Evolutionary conservation across 2,113 vertebrate genomes (phyloP).

Genomic region (Semnornis frantzii): DNA sequence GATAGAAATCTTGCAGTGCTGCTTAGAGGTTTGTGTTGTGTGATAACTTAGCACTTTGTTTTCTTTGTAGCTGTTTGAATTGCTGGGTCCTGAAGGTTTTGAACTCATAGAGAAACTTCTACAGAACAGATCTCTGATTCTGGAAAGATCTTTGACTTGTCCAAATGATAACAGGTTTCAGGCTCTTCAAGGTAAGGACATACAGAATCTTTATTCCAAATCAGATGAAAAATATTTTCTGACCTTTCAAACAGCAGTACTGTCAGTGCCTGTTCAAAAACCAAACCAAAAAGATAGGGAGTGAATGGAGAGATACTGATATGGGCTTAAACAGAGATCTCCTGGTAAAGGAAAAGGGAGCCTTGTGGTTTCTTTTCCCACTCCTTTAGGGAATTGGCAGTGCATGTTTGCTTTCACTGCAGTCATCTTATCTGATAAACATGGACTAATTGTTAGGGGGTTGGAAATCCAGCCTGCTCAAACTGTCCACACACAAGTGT

Average conservation of each 20-base stretch:
- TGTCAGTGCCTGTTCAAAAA: background rate
- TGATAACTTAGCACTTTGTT: background rate
- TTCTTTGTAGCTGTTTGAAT: conserved; percentile 88
- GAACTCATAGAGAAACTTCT: conserved; percentile 94
- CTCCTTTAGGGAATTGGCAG: background rate
- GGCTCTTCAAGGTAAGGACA: conserved; percentile 81
- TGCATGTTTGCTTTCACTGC: background rate
- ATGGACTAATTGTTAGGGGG: background rate
- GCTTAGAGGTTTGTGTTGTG: background rate
- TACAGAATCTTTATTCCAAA: background rate
- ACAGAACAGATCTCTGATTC: conserved; percentile 84
- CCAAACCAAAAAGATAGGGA: background rate
- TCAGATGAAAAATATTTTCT: background rate
- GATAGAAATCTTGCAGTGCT: background rate
- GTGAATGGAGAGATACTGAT: background rate
- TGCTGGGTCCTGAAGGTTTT: conserved; percentile 93
- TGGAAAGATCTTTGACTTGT: conserved; percentile 81
- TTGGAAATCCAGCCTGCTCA: background rate
- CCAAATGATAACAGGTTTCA: conserved; percentile 79
- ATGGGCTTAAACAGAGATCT: background rate
- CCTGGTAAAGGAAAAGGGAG: background rate
- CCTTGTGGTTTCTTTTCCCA: background rate
- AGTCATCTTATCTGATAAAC: background rate
- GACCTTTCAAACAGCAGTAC: background rate
- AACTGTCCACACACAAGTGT: background rate